Conservation (phyloP, 2,797 vertebrate genomes). For the Danio albolineatus region DNA sequence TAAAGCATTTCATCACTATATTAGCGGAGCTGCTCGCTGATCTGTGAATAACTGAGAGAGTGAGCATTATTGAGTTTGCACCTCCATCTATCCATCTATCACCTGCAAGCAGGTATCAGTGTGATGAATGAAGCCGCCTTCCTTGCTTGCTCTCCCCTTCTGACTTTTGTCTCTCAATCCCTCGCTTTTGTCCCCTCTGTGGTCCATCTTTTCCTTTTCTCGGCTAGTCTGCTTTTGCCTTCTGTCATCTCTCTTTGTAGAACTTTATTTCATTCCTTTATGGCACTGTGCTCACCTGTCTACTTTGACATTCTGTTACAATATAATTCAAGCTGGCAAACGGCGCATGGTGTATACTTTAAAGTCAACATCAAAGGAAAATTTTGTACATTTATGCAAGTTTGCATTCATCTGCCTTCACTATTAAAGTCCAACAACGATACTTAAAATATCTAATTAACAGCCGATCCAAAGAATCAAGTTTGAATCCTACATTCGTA, state of each 20-base stretch:
- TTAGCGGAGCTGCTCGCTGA: conserved; percentile 84
- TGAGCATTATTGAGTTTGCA: conserved; percentile 87
- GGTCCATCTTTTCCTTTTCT: conserved; percentile 20
- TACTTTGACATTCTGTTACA: not conserved
- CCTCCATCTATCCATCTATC: conserved; percentile 86
- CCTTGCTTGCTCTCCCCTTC: conserved; percentile 42
- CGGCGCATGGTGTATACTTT: not conserved
- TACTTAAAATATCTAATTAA: not conserved
- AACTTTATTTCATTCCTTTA: not conserved
- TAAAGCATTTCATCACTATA: conserved; percentile 84
- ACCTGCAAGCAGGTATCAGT: conserved; percentile 78
- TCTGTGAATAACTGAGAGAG: conserved; percentile 85
- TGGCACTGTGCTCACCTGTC: not conserved
- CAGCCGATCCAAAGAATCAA: not conserved
- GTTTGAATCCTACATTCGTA: no score
- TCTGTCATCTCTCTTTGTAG: not conserved
- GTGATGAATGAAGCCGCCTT: conserved; percentile 82
- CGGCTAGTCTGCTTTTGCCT: not conserved
- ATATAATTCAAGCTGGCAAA: not conserved
- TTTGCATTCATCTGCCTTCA: not conserved
- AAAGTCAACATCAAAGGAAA: not conserved
- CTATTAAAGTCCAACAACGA: not conserved
- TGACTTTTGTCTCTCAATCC: conserved; percentile 56
- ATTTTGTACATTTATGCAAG: not conserved
- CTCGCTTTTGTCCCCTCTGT: conserved; percentile 35